Evolutionary conservation across 2,113 vertebrate genomes (phyloP), one percentile per base, ranked within the genome.

Genomic region (Pluvialis apricaria): DNA sequence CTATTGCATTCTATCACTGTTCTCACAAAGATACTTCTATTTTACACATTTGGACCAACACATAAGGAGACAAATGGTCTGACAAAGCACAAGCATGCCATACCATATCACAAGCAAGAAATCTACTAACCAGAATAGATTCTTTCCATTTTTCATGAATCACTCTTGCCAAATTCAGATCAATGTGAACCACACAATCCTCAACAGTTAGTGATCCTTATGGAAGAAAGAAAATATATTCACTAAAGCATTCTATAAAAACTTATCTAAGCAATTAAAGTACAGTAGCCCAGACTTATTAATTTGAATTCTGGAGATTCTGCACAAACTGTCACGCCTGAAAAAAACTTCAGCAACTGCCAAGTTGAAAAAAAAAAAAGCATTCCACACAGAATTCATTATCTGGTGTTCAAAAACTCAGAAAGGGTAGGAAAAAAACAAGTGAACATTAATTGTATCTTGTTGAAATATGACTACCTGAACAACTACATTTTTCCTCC

Each of bases 121-220:
- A 93, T 57, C 69, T 97, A 98, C 98, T 97, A 90, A 99, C 99
- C 98, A 99, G 98, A 82, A 99, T 98, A 83, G 99, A 99, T 95
- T 99, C 99, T 97, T 99, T 99, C 99, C 99, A 99, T 97, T 99
- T 99, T 94, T 99, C 99, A 97, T 99, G 99, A 80, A 99, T 99
- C 88, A 98, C 98, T 98, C 98, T 99, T 89, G 99, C 99, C 96
- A 99, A 97, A 96, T 98, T 99, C 92, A 99, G 97, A 97, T 99
- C 99, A 98, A 99, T 99, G 90, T 98, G 98, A 93, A 99, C 99
- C 54, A 98, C 97, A 96, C 98, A 99, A 94, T 99, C 99, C 77
- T 99, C 99, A 92, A 97, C 71, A 64, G 98, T 99, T 94, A 99
- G 98, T 15, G 97, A 97, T 40, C 98, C 99, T 99, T 96, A 93